Base-by-base conservation (phyloP, 2,797 vertebrate genomes). In the Sebastolobus altivelis region DNA sequence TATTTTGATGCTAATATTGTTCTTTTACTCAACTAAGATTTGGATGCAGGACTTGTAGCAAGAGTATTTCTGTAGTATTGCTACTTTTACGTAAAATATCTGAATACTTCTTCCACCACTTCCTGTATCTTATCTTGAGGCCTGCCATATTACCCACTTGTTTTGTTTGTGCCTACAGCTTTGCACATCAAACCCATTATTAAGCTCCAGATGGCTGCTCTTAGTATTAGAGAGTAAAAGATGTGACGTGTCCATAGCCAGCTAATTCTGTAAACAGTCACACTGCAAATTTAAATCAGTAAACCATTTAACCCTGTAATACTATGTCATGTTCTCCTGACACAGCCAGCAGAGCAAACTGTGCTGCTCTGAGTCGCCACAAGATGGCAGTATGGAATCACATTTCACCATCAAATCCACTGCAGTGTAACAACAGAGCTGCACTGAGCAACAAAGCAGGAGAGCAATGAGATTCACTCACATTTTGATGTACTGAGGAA, bases 331-430 rank as follows among this genome's bases (percentile, higher is more conserved):
- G 73, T 62, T 75, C 12, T 61, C 10, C 60, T 20, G n/a, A 65
- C 61, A 54, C 77, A 31, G 58, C 14, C n/a, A 12, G 37, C 29
- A 8, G 2, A 9, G 9, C 22, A 11, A 10, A 4, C 3, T 37
- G 75, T 25, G 55, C 31, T 65, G 29, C 82, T 66, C 75, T 0
- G 8, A 20, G 4, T 25, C 7, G 9, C 92, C 95, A 95, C 84
- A 8, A 92, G 96, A 90, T 91, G 94, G 87, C 90, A 69, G 80
- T 89, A 7, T 85, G 81, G 75, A 87, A 86, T 72, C 79, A 94
- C 25, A 76, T 37, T 91, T 75, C 27, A 4, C 25, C 7, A 5
- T 13, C 35, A 11, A 7, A 3, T 43, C 72, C 75, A 74, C 90
- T 85, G 92, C 90, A 88, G 83, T 77, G 63, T 25, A 25, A 25